Percentiles rank a stretch among this genome's conserved stretches.
Evolutionary conservation across 2,888 invertebrate genomes (phyloP).

Genomic region (Drosophila dives): DNA sequence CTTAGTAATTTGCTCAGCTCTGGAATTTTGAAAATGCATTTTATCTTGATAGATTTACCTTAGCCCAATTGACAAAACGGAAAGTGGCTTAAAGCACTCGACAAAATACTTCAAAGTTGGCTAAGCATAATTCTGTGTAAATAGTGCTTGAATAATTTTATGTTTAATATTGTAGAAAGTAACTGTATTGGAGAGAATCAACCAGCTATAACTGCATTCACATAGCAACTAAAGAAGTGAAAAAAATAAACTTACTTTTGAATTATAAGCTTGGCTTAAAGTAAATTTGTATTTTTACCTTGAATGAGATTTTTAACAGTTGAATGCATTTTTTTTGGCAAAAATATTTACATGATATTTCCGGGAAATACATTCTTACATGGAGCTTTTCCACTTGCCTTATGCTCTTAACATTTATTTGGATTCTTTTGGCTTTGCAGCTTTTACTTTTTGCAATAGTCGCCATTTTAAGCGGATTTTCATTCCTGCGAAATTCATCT

Average conservation of each 20-base stretch:
- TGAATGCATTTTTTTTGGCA: background rate
- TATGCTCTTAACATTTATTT: background rate
- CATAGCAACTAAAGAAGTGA: background rate
- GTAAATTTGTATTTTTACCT: background rate
- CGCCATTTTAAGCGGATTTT: background rate
- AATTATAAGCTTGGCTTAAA: no score
- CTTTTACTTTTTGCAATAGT: background rate
- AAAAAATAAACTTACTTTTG: background rate
- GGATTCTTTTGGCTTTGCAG: background rate
- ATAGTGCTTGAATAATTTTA: background rate
- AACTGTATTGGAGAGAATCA: background rate
- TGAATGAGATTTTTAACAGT: background rate
- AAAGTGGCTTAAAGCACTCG: slow-evolving; percentile 18
- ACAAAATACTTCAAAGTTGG: background rate
- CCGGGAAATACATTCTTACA: background rate
- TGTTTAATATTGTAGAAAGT: background rate
- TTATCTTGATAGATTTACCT: slow-evolving; percentile 21
- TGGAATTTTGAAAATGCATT: slow-evolving; percentile 40
- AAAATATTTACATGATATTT: background rate
- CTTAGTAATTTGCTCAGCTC: slow-evolving; percentile 47
- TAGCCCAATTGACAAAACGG: slow-evolving; percentile 31
- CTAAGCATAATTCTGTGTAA: background rate
- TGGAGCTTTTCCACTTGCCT: no score
- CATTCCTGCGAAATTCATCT: background rate
- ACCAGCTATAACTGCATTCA: background rate